These are phyloP conservation scores for Stenchaetothrips biformis DNA, from an alignment of 2,888 invertebrate species.

Conservation along the genomic window DNA sequence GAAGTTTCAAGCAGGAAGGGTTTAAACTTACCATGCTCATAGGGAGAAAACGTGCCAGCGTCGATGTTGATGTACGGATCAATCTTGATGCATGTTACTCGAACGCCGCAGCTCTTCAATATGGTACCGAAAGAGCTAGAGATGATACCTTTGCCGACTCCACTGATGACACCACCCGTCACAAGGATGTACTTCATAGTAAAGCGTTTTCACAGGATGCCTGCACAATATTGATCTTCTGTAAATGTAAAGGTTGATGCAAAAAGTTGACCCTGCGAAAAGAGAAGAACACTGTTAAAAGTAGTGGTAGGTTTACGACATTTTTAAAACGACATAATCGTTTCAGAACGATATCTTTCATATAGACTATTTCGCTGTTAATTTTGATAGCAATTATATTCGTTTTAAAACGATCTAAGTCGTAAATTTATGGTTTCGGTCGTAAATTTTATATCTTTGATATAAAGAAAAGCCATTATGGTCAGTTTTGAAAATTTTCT, in stretches of 20 bases:
- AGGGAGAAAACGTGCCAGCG: conserved; percentile 98
- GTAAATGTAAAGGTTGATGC: no score
- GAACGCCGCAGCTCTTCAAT: conserved; percentile 89
- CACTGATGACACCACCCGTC: conserved; percentile 98
- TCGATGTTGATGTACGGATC: conserved; percentile 99
- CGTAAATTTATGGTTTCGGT: no score
- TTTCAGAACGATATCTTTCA: no score
- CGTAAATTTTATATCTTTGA: no score
- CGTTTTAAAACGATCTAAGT: no score
- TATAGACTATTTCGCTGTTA: no score
- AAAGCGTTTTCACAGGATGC: not conserved
- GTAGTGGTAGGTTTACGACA: no score
- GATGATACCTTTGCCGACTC: conserved; percentile 94
- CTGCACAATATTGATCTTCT: not conserved
- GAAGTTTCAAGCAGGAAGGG: not conserved
- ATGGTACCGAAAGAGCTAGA: conserved; percentile 94
- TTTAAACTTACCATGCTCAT: conserved; percentile 82
- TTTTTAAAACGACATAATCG: no score
- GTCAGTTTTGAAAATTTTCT: no score
- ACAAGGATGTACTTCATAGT: conserved; percentile 96
- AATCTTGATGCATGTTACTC: conserved; percentile 98
- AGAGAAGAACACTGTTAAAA: no score
- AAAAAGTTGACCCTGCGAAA: not conserved
- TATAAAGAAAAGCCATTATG: no score
- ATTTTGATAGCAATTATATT: no score